Evolutionary conservation across 2,888 invertebrate species (phyloP).

Genomic region (Acronicta alni): DNA sequence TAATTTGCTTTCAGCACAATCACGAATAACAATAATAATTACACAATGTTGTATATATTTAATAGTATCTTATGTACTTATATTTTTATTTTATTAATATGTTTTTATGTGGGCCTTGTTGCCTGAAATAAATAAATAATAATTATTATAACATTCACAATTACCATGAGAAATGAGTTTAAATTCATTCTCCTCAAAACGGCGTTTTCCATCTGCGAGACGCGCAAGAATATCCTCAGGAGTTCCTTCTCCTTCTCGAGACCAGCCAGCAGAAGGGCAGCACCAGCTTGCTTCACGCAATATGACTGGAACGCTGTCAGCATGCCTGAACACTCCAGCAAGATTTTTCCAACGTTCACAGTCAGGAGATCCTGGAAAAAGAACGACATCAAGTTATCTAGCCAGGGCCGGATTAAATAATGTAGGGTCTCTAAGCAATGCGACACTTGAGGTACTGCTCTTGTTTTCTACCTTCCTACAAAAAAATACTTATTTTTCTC

Average conservation of each 20-base stretch:
- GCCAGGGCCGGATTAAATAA: too few species aligned
- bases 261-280: slow-evolving; percentile 95
- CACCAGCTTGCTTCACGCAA: slow-evolving; percentile 97
- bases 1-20: too few species aligned
- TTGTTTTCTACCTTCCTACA: too few species aligned
- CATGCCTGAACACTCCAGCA: slow-evolving; percentile 97
- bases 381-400: not conserved
- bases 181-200: slow-evolving; percentile 98
- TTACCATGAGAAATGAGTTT: slow-evolving; percentile 98
- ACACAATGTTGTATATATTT: too few species aligned
- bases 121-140: too few species aligned
- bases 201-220: slow-evolving; percentile 98
- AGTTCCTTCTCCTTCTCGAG: slow-evolving; percentile 98
- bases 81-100: too few species aligned
- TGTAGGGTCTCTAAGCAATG: too few species aligned
- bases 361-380: slow-evolving; percentile 92
- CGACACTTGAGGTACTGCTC: too few species aligned
- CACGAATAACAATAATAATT: too few species aligned
- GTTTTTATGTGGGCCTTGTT: too few species aligned
- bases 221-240: slow-evolving; percentile 97
- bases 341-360: slow-evolving; percentile 96
- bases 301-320: slow-evolving; percentile 98
- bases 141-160: not conserved
- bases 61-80: too few species aligned
- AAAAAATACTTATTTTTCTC: too few species aligned